These are phyloP conservation scores for Drosophila kurseongensis DNA, from an alignment of 1,140 invertebrate species.

Conservation along the genomic window DNA sequence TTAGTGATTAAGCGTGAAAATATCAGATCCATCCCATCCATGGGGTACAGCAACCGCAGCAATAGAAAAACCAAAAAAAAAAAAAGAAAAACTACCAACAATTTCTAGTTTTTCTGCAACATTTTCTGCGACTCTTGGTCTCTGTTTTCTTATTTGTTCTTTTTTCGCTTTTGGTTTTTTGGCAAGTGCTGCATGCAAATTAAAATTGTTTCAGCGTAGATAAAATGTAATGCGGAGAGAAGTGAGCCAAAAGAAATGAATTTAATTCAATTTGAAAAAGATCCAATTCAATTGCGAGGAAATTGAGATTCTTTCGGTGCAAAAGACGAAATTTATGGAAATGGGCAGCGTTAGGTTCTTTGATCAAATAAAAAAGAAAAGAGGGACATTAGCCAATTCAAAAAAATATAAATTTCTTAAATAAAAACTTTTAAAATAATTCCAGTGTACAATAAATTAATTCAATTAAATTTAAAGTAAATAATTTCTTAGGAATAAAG, in stretches of 20 bases:
- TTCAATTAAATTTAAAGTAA: too few species aligned
- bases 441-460: too few species aligned
- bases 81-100: constrained; percentile 24
- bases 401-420: too few species aligned
- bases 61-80: constrained; percentile 19
- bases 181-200: constrained; percentile 31
- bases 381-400: too few species aligned
- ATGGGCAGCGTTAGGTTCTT: not conserved
- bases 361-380: not conserved
- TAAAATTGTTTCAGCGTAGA: constrained; percentile 42
- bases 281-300: constrained; percentile 12
- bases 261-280: constrained; percentile 29
- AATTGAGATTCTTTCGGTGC: constrained; percentile 2
- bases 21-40: constrained; percentile 66
- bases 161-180: constrained; percentile 14
- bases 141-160: constrained; percentile 14
- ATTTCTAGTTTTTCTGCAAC: constrained; percentile 46
- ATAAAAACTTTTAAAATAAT: too few species aligned
- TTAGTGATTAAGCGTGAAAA: constrained; percentile 83
- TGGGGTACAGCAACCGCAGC: constrained; percentile 50
- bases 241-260: constrained; percentile 24
- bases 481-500: too few species aligned
- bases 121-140: constrained; percentile 13
- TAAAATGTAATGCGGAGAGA: constrained; percentile 24
- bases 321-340: not conserved